Base-by-base conservation (phyloP, 2,797 vertebrate species). In the Naso thynnoides region DNA sequence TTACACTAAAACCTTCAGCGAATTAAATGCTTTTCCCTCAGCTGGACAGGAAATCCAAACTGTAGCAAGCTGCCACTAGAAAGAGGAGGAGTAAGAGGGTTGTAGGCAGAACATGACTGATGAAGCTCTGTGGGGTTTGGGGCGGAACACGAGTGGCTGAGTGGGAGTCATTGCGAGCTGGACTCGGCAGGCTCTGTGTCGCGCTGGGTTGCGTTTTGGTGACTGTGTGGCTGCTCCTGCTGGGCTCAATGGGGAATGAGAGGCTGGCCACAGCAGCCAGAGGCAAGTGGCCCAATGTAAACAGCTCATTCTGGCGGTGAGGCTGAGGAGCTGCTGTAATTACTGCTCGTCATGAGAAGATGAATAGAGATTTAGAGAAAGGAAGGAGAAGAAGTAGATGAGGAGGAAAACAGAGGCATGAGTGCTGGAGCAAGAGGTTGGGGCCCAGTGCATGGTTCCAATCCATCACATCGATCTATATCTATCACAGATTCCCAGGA, bases 241-340 rank as follows among this genome's bases (percentile, higher is more conserved):
- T 58, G 80, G 7, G 55, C 79, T 76, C 60, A 31, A 76, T 64
- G 62, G 66, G 71, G 77, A 63, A 69, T 33, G 67, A 74, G 76
- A 81, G 76, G 78, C 52, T 57, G 77, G 76, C 82, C 74, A 69
- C 82, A 79, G 68, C 62, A 75, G 79, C 88, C 88, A 81, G 79
- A 87, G 81, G 86, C 83, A 59, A 87, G 86, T 66, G 85, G 83
- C 82, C 82, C 80, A 86, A 75, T 77, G 84, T 89, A 90, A 93
- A 93, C 90, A 89, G 77, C 75, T 89, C 67, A 52, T 80, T 86
- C 73, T 85, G 74, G 77, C 55, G 55, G 81, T 53, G 65, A 76
- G 78, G 79, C 80, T 49, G 74, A 78, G 70, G 76, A 86, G 86
- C 83, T 66, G 85, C 83, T 84, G 78, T 86, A 86, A 92, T 88